Conservation (phyloP, 2,113 vertebrate genomes). For the Centrocercus urophasianus region DNA sequence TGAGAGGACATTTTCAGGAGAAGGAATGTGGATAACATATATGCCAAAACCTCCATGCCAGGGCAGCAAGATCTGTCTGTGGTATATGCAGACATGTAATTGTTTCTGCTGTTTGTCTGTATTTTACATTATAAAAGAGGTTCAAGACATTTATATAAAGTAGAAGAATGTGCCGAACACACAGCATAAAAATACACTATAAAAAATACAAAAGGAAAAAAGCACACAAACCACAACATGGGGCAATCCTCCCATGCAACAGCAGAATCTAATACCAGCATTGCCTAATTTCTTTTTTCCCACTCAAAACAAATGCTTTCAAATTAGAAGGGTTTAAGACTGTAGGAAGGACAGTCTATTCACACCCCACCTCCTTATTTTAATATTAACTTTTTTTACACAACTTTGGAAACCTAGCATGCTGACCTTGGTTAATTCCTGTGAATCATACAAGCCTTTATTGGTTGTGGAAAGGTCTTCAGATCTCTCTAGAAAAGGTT, state of each 20-base stretch:
- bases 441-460: not conserved
- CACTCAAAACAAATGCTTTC: not conserved
- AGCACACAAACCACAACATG: not conserved
- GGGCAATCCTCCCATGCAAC: not conserved
- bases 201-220: not conserved
- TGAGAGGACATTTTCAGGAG: not conserved
- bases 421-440: not conserved
- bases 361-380: not conserved
- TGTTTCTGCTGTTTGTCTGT: not conserved
- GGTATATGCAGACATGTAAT: not conserved
- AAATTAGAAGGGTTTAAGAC: not conserved
- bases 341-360: not conserved
- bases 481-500: constrained; percentile 24
- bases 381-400: not conserved
- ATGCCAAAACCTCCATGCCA: not conserved
- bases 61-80: not conserved
- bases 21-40: not conserved
- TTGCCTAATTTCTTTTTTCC: not conserved
- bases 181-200: not conserved
- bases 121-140: not conserved
- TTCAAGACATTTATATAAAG: not conserved
- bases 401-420: not conserved
- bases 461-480: constrained; percentile 1
- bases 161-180: not conserved
- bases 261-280: not conserved